Conservation (phyloP, 2,113 vertebrate genomes). For the Anseranas semipalmata region DNA sequence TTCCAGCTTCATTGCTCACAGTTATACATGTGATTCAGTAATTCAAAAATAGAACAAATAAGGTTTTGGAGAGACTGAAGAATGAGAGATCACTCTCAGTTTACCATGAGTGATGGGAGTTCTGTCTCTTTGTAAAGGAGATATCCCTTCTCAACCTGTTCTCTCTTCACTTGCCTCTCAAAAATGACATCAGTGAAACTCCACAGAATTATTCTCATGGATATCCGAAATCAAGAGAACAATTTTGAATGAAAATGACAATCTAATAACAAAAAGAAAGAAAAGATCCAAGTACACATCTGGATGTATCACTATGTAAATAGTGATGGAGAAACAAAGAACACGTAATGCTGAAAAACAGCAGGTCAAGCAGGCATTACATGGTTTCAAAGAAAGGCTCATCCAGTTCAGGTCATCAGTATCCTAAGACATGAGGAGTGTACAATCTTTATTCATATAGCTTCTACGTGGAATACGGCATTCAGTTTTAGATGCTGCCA, state of each 20-base stretch:
- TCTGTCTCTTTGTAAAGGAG: not conserved
- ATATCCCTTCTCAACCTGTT: not conserved
- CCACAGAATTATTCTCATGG: not conserved
- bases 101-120: not conserved
- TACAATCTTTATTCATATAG: fast-evolving
- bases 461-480: not conserved
- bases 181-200: not conserved
- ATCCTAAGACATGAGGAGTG: not conserved
- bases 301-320: too few relatives aligned
- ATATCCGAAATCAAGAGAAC: not conserved
- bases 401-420: not conserved
- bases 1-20: not conserved
- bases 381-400: not conserved
- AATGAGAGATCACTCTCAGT: not conserved
- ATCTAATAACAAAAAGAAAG: not conserved
- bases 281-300: not conserved
- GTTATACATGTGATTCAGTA: not conserved
- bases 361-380: not conserved
- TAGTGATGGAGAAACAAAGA: not conserved
- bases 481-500: not conserved
- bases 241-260: not conserved
- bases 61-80: not conserved
- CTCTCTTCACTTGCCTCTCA: not conserved
- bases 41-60: not conserved
- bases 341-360: not conserved